Evolutionary conservation across 2,797 vertebrate species (phyloP).

Genomic region (Otus scops): DNA sequence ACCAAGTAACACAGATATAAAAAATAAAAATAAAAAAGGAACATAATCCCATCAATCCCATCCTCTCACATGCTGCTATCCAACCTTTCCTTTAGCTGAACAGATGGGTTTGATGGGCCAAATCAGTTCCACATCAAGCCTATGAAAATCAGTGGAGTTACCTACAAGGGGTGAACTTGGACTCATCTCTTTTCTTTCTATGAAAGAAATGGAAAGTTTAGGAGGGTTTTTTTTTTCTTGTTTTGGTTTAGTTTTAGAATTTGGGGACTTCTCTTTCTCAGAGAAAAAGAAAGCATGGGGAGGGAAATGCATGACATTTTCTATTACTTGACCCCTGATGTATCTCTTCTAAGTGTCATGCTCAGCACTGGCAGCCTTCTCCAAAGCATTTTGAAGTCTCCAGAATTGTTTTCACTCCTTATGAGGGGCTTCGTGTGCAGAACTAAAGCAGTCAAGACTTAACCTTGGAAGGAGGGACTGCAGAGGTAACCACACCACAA

Average conservation of each 20-base stretch:
- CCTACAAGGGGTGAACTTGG: not conserved
- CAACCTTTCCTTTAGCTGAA: conserved; percentile 74
- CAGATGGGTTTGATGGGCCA: not conserved
- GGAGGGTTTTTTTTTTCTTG: not conserved
- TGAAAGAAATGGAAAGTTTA: conserved; percentile 87
- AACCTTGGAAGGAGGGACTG: not conserved
- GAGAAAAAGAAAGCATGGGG: conserved; percentile 8
- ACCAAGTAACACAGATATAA: not conserved
- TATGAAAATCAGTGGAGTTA: not conserved
- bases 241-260: conserved; percentile 77
- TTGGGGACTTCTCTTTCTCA: conserved; percentile 28
- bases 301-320: conserved; percentile 77
- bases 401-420: not conserved
- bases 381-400: not conserved
- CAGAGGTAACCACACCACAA: not conserved
- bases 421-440: not conserved
- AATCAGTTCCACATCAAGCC: not conserved
- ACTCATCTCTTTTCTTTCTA: conserved; percentile 88
- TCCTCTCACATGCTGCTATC: conserved; percentile 86
- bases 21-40: not conserved
- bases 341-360: conserved; percentile 25
- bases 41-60: conserved; percentile 59
- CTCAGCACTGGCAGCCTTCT: not conserved
- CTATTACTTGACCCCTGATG: conserved; percentile 66
- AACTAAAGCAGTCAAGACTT: not conserved